These are phyloP conservation scores for Phrynocephalus forsythii DNA, from an alignment of 2,797 vertebrate species.

Conservation along the genomic window DNA sequence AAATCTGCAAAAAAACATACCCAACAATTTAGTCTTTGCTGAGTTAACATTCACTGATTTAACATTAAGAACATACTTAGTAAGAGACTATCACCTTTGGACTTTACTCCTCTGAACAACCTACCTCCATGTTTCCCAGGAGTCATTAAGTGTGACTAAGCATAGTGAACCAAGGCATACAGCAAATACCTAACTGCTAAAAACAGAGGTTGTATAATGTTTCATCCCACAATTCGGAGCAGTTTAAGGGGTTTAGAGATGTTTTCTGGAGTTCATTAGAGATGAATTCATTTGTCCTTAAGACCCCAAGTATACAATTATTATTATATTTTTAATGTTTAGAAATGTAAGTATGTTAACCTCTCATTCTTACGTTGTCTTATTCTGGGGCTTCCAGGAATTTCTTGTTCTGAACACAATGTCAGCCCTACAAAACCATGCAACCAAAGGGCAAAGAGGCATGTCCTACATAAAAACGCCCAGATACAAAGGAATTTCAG, in stretches of 20 bases:
- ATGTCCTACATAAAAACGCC: background rate
- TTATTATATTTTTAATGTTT: background rate
- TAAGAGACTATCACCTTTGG: background rate
- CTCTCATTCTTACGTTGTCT: background rate
- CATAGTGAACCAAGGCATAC: conserved; percentile 38
- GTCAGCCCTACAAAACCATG: background rate
- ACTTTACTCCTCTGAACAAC: background rate
- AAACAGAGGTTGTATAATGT: conserved; percentile 41
- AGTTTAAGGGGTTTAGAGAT: background rate
- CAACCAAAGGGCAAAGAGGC: background rate
- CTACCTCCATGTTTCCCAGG: conserved; percentile 16
- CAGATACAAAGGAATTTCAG: background rate
- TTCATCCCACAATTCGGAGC: conserved; percentile 35
- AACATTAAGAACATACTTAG: background rate
- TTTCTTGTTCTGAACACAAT: background rate
- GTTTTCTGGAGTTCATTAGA: background rate
- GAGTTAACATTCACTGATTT: background rate
- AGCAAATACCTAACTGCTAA: conserved; percentile 41
- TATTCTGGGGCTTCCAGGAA: background rate
- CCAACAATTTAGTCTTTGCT: conserved; percentile 2
- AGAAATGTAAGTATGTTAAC: background rate
- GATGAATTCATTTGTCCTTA: background rate
- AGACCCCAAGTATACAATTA: background rate
- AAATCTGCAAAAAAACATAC: background rate
- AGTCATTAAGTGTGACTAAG: background rate